These are phyloP conservation scores for Ctena decussata DNA, from an alignment of 2,888 invertebrate genomes.

Conservation along the genomic window DNA sequence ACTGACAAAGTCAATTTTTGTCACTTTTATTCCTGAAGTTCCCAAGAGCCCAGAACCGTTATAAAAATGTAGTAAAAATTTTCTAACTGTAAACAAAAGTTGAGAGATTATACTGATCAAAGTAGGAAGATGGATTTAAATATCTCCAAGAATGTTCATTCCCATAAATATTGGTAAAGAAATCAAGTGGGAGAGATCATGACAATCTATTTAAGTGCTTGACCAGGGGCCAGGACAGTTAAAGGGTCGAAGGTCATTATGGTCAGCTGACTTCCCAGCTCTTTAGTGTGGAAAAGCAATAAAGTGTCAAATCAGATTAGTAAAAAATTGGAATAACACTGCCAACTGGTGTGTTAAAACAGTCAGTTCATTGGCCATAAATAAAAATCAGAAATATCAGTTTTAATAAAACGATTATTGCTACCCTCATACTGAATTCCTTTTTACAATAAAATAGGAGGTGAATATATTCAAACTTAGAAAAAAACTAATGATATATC, in stretches of 20 bases:
- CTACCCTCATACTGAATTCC: no score
- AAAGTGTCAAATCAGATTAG: constrained; percentile 12
- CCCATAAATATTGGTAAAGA: constrained; percentile 1
- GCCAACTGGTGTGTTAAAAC: constrained; percentile 10
- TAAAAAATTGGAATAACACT: constrained; percentile 9
- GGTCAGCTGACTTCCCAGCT: constrained; percentile 10
- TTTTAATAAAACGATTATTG: constrained; percentile 4
- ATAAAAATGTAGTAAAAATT: background rate
- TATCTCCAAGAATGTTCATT: constrained; percentile 3
- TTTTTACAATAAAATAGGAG: background rate
- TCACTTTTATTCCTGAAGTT: background rate
- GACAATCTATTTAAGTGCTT: constrained; percentile 14
- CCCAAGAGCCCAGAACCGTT: background rate
- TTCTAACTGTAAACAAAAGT: constrained; percentile 1
- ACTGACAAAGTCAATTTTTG: background rate
- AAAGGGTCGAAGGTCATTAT: constrained; percentile 2
- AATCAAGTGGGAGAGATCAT: background rate
- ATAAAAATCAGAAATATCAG: background rate
- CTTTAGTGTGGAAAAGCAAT: constrained; percentile 8
- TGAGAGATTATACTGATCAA: background rate
- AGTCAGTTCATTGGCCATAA: constrained; percentile 6
- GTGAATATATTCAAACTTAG: background rate
- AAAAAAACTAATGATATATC: background rate
- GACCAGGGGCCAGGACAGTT: constrained; percentile 13
- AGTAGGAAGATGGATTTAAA: background rate